Conservation (phyloP, 2,113 vertebrate species). For the Prunella fulvescens region DNA sequence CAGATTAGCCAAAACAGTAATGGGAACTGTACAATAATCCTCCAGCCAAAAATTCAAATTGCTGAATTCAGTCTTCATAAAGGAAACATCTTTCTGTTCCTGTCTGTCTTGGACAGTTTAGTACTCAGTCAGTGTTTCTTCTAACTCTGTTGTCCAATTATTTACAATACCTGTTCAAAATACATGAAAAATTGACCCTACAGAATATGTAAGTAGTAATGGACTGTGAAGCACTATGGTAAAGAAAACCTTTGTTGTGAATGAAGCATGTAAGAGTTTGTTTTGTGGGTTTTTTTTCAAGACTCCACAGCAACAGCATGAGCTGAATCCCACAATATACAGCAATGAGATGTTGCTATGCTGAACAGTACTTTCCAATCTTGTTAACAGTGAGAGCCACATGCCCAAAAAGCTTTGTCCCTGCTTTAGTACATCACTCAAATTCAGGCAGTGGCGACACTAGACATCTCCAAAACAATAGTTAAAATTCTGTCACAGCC, state of each 20-base stretch:
- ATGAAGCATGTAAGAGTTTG: neutral
- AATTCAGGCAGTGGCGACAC: neutral
- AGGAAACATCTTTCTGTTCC: neutral
- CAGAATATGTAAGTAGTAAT: neutral
- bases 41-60: neutral
- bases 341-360: neutral
- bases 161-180: neutral
- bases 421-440: neutral
- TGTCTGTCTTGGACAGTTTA: neutral
- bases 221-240: neutral
- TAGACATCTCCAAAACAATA: neutral
- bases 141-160: neutral
- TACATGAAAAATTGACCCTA: neutral
- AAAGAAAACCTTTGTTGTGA: neutral
- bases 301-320: neutral
- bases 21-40: neutral
- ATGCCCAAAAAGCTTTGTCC: neutral
- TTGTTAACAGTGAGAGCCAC: neutral
- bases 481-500: neutral
- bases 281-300: neutral
- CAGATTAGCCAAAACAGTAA: neutral
- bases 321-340: neutral
- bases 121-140: neutral
- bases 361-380: neutral
- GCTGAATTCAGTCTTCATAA: neutral